Base-by-base conservation (phyloP, 2,113 vertebrate species). In the Perca flavescens region DNA sequence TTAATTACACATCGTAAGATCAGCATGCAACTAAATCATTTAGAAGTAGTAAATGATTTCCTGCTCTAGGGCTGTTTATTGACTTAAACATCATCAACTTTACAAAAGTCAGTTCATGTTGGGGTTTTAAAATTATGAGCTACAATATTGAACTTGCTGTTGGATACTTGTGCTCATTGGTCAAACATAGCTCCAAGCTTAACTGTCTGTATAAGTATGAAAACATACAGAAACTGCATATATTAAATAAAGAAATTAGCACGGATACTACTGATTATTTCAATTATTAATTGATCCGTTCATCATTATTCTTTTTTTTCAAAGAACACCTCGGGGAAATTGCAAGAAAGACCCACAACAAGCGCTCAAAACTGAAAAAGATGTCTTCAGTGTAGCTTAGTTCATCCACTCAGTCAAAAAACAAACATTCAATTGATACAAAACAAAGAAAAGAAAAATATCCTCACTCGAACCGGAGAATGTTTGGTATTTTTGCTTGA, bases 1-100 rank as follows among this genome's bases (percentile, higher is more conserved):
- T 88, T 90, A 90, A 91, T 92, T 89, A 77, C 52, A 25, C 40
- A 56, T 50, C 54, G 84, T 69, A 16, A 90, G 74, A 85, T 68
- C 19, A 36, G 85, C 67, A 21, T 64, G 71, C 54, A 75, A 68
- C 64, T 74, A 85, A 82, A 93, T 92, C 72, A 86, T 90, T 86
- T 82, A 87, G 34, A 75, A 34, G 75, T 34, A 53, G 76, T 68
- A 75, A 83, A 88, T 81, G 62, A 79, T 80, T 86, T 84, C 31
- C 68, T 75, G 21, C 49, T 31, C 14, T 21, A 12, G 36, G 43
- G 67, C 17, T 69, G 57, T 61, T 83, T 65, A 75, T 83, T 62
- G 63, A 84, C 34, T 40, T 22, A 7, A n/a, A 63, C 74, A 69
- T 79, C 64, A 56, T 49, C 34, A 73, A 5, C 25, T 28, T 22